Evolutionary conservation across 2,888 invertebrate species (phyloP).

Genomic region (Hermaeophaga mercurialis): DNA sequence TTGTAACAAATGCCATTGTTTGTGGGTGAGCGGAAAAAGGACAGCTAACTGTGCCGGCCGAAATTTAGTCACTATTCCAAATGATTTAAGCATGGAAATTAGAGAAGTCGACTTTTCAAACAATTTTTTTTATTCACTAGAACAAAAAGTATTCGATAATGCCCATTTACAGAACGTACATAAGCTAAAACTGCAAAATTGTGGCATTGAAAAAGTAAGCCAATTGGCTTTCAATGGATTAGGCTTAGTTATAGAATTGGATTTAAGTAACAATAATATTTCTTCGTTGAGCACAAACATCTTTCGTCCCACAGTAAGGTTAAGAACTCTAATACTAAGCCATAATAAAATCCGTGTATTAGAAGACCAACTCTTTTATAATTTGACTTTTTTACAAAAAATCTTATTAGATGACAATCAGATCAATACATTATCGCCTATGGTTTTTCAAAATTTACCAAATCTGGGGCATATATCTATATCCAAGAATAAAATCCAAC

Average conservation of each 20-base stretch:
- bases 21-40: slow-evolving; percentile 85
- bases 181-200: slow-evolving; percentile 76
- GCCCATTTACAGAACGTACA: slow-evolving; percentile 80
- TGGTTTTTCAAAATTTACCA: slow-evolving; percentile 61
- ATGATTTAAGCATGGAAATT: slow-evolving; percentile 72
- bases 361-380: slow-evolving; percentile 76
- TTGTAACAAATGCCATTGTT: slow-evolving; percentile 73
- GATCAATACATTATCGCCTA: slow-evolving; percentile 70
- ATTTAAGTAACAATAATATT: slow-evolving; percentile 77
- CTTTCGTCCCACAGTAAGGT: slow-evolving; percentile 71
- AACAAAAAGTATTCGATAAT: slow-evolving; percentile 69
- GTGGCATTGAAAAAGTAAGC: slow-evolving; percentile 74
- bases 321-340: slow-evolving; percentile 75
- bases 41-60: slow-evolving; percentile 75
- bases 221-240: slow-evolving; percentile 77
- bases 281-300: slow-evolving; percentile 69
- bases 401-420: slow-evolving; percentile 79
- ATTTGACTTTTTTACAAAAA: slow-evolving; percentile 74
- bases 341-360: slow-evolving; percentile 76
- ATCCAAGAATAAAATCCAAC: slow-evolving; percentile 74
- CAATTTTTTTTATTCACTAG: slow-evolving; percentile 70
- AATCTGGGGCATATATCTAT: slow-evolving; percentile 72
- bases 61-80: slow-evolving; percentile 70
- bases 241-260: slow-evolving; percentile 79
- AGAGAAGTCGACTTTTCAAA: slow-evolving; percentile 75